phyloP scores from a whole-genome alignment of 2,113 vertebrate species.

The Uria lomvia region DNA sequence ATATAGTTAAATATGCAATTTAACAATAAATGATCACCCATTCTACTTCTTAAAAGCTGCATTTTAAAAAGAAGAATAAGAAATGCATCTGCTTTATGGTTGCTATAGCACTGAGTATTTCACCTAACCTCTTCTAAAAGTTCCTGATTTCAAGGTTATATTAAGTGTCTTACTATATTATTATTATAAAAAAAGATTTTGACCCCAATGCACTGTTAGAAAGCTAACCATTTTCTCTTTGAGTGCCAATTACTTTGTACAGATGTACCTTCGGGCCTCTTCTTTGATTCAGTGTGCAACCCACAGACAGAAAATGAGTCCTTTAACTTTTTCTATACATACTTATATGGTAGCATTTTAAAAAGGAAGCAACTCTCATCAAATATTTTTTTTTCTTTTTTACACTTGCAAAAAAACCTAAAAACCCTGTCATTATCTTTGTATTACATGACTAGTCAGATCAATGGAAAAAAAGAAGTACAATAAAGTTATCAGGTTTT shows the following conservation, averaged over 20 bases:
- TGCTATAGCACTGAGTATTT: slow-evolving; percentile 63
- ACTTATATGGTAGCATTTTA: neutral
- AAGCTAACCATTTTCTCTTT: slow-evolving; percentile 66
- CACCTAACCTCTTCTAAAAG: slow-evolving; percentile 56
- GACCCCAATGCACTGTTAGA: slow-evolving; percentile 56
- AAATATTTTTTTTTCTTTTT: neutral
- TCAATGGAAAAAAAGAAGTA: neutral
- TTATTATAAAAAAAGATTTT: slow-evolving; percentile 64
- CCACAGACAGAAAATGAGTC: slow-evolving; percentile 39
- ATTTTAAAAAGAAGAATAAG: slow-evolving; percentile 27
- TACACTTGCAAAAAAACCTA: neutral
- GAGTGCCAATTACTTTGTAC: slow-evolving; percentile 70
- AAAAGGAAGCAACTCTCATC: neutral
- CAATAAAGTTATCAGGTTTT: neutral
- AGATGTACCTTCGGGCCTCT: slow-evolving; percentile 57
- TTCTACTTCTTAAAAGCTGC: slow-evolving; percentile 12
- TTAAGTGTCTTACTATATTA: slow-evolving; percentile 63
- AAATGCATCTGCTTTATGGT: slow-evolving; percentile 40
- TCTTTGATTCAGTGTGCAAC: slow-evolving; percentile 43
- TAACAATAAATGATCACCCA: neutral
- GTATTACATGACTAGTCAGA: neutral
- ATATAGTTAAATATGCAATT: neutral
- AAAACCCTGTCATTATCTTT: neutral
- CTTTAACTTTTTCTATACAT: slow-evolving; percentile 55
- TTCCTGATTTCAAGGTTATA: slow-evolving; percentile 68